Evolutionary conservation across 2,888 invertebrate species (phyloP), one percentile per base, ranked within the genome.

Genomic region (Chrysotoxum bicinctum): DNA sequence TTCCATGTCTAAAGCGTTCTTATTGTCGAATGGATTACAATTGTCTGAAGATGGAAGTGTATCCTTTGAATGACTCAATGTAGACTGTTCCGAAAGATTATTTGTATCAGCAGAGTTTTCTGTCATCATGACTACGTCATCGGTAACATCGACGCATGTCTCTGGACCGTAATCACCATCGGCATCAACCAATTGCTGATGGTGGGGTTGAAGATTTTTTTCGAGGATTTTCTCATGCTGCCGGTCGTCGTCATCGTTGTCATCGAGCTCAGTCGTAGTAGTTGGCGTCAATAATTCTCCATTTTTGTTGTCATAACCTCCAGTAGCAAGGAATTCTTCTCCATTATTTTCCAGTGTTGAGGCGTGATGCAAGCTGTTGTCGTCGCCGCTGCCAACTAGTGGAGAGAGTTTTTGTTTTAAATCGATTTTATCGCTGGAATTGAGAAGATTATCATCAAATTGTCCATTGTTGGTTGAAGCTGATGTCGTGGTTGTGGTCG

Each of bases 141-240:
- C 93, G 73, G 94, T 93, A 30, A 94, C 93, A 90, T 96, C 96
- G 10, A 96, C 95, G 87, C 96, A 95, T 0, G 95, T 96, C 92
- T 96, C 96, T 0, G 96, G 96, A 3, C 96, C 96, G 87, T 95
- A 93, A 91, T 96, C 95, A 83, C 94, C 94, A 88, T 94, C 94
- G 43, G 72, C 60, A 88, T 94, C 94, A 87, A 92, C 92, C 69
- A 87, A 74, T 40, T 82, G 87, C 45, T 87, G 87, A 9, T 70
- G 66, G 7, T 70, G 72, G 56, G 56, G 64, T 70, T 81, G 74
- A 68, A 78, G 70, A 62, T 77, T 84, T 62, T 74, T 84, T 26
- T 74, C 82, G 12, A 82, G 21, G 3, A 50, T 62, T 69, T 73
- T 79, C 60, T 75, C 62, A 14, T 78, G 74, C 37, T 78, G 60